Base-by-base conservation (phyloP, 2,888 invertebrate species). In the Crioceris asparagi region DNA sequence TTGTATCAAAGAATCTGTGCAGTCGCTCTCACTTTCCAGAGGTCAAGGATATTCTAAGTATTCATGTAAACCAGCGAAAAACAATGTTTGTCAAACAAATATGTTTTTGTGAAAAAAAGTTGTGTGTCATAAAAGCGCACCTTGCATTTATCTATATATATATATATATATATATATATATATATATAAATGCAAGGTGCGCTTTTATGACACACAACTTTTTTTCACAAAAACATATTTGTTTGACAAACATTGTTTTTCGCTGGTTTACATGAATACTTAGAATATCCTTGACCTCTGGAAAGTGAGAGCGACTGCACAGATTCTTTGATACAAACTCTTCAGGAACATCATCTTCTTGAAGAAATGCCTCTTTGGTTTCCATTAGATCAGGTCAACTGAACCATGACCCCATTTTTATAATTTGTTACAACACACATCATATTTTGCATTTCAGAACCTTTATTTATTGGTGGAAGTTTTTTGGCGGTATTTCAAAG, bases 331-430 rank as follows among this genome's bases (percentile, higher is more conserved):
- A 35, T 34, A 38, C 3, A 34, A 29, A 17, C 18, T 35, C 35
- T 38, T 38, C 23, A 35, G 39, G 30, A 39, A 39, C 39, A 15
- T 32, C 32, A 39, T 35, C 35, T 29, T 21, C 39, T 29, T 39
- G 34, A 35, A 39, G 35, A 35, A 39, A 39, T 19, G 18, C 23
- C 23, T 19, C 19, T 32, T 32, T 17, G 18, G 32, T 19, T 32
- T 32, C 19, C 19, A 32, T 32, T 32, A 32, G 8, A 32, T 32
- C 18, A 19, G 32, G 19, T 32, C 32, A 3, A 25, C 12, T 25
- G 25, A 3, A 25, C 25, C 25, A 25, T 25, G 25, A 35, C 35
- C 12, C 35, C 29, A 26, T 35, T 35, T 29, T 35, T 27, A 15
- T 29, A 29, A 29, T 16, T 17, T 11, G 35, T 35, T 14, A 35